These are phyloP conservation scores for Bedellia somnulentella DNA, from an alignment of 2,888 invertebrate species.

Conservation along the genomic window DNA sequence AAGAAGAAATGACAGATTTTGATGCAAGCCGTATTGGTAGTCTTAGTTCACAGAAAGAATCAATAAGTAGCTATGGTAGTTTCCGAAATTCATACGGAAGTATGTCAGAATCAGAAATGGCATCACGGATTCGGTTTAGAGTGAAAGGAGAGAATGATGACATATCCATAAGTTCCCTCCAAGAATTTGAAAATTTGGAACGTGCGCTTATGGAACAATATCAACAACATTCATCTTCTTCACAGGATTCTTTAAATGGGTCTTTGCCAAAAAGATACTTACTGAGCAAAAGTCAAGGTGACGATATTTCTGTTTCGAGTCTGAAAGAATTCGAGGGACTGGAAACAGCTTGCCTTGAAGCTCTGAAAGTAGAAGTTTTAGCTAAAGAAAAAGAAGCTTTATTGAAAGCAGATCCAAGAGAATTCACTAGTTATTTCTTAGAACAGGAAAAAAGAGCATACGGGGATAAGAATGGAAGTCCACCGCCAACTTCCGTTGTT, in stretches of 20 bases:
- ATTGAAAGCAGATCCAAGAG: conserved; percentile 62
- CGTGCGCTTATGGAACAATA: conserved; percentile 81
- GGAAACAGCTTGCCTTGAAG: conserved; percentile 85
- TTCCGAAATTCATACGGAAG: conserved; percentile 89
- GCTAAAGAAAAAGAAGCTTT: conserved; percentile 85
- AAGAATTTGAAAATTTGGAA: conserved; percentile 93
- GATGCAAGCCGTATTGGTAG: conserved; percentile 80
- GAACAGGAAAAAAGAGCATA: conserved; percentile 54
- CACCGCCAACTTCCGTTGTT: conserved; percentile 53
- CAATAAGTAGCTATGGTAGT: conserved; percentile 78
- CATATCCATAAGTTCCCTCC: conserved; percentile 87
- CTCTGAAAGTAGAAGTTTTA: conserved; percentile 77
- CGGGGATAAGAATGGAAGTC: conserved; percentile 64
- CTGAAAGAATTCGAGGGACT: conserved; percentile 91
- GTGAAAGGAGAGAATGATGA: conserved; percentile 89
- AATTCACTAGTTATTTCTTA: conserved; percentile 45
- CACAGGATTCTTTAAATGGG: conserved; percentile 84
- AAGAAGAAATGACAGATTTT: conserved; percentile 87
- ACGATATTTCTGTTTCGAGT: conserved; percentile 84
- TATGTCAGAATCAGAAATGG: conserved; percentile 87
- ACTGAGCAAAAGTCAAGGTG: conserved; percentile 74
- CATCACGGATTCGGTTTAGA: conserved; percentile 82
- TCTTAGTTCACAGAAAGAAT: conserved; percentile 75
- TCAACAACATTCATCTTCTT: conserved; percentile 72
- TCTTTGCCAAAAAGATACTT: conserved; percentile 75